Evolutionary conservation across 2,797 vertebrate species (phyloP), one percentile per base, ranked within the genome.

Genomic region (Crypturellus tataupa): DNA sequence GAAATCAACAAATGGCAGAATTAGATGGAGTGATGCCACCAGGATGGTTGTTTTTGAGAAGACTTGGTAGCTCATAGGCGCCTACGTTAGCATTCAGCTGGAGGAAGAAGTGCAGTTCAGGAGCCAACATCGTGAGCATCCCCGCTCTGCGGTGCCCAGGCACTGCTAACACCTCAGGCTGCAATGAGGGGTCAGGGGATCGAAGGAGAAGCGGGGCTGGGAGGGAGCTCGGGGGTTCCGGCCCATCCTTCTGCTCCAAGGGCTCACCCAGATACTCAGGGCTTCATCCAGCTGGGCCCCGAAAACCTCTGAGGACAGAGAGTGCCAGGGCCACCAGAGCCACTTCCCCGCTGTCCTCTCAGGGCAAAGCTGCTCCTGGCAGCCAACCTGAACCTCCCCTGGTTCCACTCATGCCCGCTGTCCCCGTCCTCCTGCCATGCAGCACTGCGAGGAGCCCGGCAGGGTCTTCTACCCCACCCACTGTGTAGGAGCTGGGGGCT

Each of bases 351-450:
- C 59, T 39, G 39, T 13, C n/a, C 23, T 35, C 31, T 31, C 12
- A 25, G 42, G 64, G 35, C 33, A 25, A 53, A 31, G 10, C 7
- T 63, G 20, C 42, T 44, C 23, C n/a, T 39, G 12, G 33, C 7
- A 67, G 12, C 69, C 58, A 68, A 4, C 18, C 8, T 56, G n/a
- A 67, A 78, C 33, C 18, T 44, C 21, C 68, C 55, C 55, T 33
- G 3, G 3, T 87, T 73, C 44, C 46, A 33, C 24, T 58, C 35
- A 44, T 0, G 4, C 31, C 4, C 42, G 56, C 1, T 6, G 2
- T 6, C 40, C 71, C 58, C 25, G 10, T n/a, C 23, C 10, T 60
- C 35, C 71, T 35, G 12, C 40, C 40, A 40, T 14, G 12, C 40
- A 40, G 40, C 40, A 14, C 40, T 40, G 40, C 40, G 12, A 40